Base-by-base conservation (phyloP, 2,888 invertebrate species). In the Campoplex nolae region DNA sequence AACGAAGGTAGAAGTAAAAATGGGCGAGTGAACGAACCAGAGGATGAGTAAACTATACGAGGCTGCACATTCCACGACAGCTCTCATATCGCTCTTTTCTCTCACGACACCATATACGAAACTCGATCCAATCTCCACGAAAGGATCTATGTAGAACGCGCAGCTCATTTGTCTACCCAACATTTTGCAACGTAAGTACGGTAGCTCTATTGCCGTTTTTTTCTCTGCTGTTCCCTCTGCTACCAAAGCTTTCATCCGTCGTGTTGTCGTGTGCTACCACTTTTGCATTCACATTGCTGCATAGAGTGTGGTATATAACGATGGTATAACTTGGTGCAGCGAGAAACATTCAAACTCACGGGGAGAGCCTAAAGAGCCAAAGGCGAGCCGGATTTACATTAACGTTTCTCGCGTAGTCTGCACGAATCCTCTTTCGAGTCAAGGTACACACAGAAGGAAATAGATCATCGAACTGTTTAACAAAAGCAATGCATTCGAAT, bases 121-220 rank as follows among this genome's bases (percentile, higher is more conserved):
- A 94, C 93, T 93, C 93, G 93, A 94, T 92, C 93, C 93, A 93
- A 94, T 94, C 94, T 93, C 86, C 89, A 87, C 92, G 89, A 90
- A 90, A 91, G 91, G 92, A 94, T 94, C 94, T 93, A 94, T 94
- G 93, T 94, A 92, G 94, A 94, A 93, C 93, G 93, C 90, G 91
- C 91, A 89, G 91, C 93, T 93, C 94, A 94, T 94, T 94, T 94
- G 94, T 94, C 94, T 93, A 93, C 93, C 91, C 90, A 88, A 88
- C 90, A 89, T 93, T 92, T 92, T 90, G 89, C 89, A 88, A 86
- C 87, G 85, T 88, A 88, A 84, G 86, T 81, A 81, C 88, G 83
- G 84, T 88, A 88, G 86, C 84, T 32, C 75, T 38, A 48, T 9
- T 70, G 62, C 51, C 67, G 58, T 62, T 45, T 54, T 18, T 45